Percentiles rank a stretch among this genome's conserved stretches.
Evolutionary conservation across 2,888 invertebrate species (phyloP).

Genomic region (Thelaira solivaga): DNA sequence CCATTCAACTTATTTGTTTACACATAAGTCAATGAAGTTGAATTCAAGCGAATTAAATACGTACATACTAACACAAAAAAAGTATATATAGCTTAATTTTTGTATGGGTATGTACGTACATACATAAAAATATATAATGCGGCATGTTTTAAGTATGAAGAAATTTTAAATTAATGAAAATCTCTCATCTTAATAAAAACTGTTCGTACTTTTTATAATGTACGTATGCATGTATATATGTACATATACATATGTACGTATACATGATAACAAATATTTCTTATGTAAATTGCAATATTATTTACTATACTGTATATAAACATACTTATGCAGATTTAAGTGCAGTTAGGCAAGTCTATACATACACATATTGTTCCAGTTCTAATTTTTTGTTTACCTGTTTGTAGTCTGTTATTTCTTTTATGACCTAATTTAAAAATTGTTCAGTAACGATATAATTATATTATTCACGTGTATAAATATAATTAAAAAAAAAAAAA

Average conservation of each 20-base stretch:
- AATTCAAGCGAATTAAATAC: not conserved
- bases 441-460: not conserved
- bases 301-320: no score
- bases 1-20: constrained; percentile 41
- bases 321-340: no score
- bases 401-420: not conserved
- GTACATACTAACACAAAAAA: not conserved
- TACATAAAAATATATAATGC: no score
- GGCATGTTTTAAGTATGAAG: no score
- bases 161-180: constrained; percentile 26
- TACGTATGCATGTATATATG: no score
- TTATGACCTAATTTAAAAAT: not conserved
- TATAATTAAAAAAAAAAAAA: not conserved
- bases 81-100: no score
- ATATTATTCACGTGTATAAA: no score
- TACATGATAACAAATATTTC: no score
- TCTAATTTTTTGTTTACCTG: constrained; percentile 26
- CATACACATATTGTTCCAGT: not conserved
- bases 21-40: not conserved
- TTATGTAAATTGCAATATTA: not conserved
- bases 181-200: no score
- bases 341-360: not conserved
- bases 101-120: no score
- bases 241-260: not conserved
- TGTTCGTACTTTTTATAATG: no score